Evolutionary conservation across 2,888 invertebrate species (phyloP), one percentile per base, ranked within the genome.

Genomic region (Spicauda simplicius): DNA sequence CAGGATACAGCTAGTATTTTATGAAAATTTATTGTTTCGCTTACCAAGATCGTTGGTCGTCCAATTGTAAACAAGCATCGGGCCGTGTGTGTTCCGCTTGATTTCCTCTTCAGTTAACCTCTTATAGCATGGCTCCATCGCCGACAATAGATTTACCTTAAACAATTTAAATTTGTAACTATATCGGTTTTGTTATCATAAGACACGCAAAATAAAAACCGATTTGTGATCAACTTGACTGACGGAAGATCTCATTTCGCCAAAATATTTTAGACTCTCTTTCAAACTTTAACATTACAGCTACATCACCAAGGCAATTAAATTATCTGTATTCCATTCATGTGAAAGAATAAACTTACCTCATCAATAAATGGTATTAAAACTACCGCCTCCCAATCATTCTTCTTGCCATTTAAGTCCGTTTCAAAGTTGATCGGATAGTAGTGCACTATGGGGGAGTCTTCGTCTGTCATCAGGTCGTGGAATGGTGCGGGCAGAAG

Each of bases 301-400:
- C 3, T 25, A 25, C 25, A 4, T 25, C 5, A 25, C 25, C 5
- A 25, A 25, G 25, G 25, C 25, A 25, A 25, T 4, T 25, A 25
- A 25, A 25, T 25, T 5, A 25, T 5, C 25, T 5, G 5, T 25
- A 25, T 25, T 4, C 25, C 25, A 25, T 5, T 4, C 45, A 12
- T 0, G 25, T 25, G 25, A 14, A 45, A n/a, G 6, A 53, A 53
- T 1, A 6, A 14, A 48, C 64, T 50, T 6, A 95, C 96, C 91
- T 98, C 98, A 76, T 98, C 96, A 77, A 99, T 98, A 77, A 99
- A 98, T 0, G 98, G 98, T 80, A 99, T 97, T 0, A 98, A 93
- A 1, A 98, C 97, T 0, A 99, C 97, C 0, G 98, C 98, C 84
- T 99, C 99, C 99, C 99, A 99, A 73, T 98, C 98, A 80, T 98